Conservation (phyloP, 2,888 invertebrate genomes). For the Cephus pygmeus region DNA sequence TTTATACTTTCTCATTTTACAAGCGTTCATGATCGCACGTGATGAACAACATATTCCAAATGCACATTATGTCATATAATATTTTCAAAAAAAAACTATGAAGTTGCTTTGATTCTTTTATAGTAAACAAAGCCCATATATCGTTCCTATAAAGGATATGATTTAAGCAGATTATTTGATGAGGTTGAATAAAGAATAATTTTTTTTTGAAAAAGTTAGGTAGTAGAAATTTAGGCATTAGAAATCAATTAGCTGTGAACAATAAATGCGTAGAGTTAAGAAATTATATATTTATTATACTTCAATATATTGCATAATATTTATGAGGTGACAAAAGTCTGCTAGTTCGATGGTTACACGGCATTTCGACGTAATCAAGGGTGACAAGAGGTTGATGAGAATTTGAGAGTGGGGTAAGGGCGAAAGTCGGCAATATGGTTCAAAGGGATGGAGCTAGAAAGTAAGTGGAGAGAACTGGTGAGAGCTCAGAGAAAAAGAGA, state of each 20-base stretch:
- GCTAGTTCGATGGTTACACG: not conserved
- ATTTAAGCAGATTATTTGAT: not conserved
- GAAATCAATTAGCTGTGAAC: not conserved
- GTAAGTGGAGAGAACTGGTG: not conserved
- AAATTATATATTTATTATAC: not conserved
- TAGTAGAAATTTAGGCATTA: not conserved
- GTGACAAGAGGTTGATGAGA: not conserved
- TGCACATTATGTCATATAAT: not conserved
- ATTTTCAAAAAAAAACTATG: not conserved
- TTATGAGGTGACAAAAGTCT: not conserved
- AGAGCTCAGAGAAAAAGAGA: conserved; percentile 5
- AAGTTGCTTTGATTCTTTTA: no score
- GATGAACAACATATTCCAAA: not conserved
- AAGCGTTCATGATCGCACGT: not conserved
- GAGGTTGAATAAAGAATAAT: not conserved
- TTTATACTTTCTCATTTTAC: no score
- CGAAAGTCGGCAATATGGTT: not conserved
- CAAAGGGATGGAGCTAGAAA: conserved; percentile 2
- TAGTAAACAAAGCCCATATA: no score
- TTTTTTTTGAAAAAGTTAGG: not conserved
- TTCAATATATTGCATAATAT: not conserved
- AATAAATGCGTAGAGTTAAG: not conserved
- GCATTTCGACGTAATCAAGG: not conserved
- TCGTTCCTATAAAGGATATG: no score
- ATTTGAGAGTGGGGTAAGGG: not conserved